phyloP scores from a whole-genome alignment of 37 sponge, comb jelly and placozoan genomes.

The Crambe crambe region DNA sequence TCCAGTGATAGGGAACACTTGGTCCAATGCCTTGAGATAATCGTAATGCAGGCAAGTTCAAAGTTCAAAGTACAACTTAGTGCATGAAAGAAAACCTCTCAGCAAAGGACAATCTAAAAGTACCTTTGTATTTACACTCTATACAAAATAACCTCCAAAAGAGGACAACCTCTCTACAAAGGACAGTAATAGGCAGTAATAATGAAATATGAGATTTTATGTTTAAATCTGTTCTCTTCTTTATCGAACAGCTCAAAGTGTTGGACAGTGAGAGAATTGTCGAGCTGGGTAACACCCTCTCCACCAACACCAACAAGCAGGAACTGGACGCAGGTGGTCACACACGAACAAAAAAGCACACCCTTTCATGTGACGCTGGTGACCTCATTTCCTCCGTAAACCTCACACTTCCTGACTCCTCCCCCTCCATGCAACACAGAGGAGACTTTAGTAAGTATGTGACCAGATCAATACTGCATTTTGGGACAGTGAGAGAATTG shows the following conservation, averaged over 20 bases:
- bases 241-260: conserved; percentile 50
- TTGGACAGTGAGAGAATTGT: conserved; percentile 62
- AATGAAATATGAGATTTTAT: too few species aligned
- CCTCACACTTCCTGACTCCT: neutral
- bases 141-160: too few species aligned
- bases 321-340: neutral
- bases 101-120: too few species aligned
- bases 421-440: neutral
- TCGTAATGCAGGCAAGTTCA: conserved; percentile 52
- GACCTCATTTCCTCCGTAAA: conserved; percentile 34
- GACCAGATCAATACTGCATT: neutral
- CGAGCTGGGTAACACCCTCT: conserved; percentile 39
- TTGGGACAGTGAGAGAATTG: conserved; percentile 56
- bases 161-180: too few species aligned
- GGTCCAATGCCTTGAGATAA: conserved; percentile 27
- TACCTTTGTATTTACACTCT: too few species aligned
- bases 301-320: neutral
- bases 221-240: too few species aligned
- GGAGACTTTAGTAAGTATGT: conserved; percentile 19
- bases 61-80: too few species aligned
- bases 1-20: conserved; percentile 18
- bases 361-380: conserved; percentile 16
- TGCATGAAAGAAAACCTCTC: too few species aligned
- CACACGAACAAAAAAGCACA: neutral
- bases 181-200: too few species aligned